These are phyloP conservation scores for Fregata magnificens DNA, from an alignment of 2,113 vertebrate genomes.

Conservation along the genomic window DNA sequence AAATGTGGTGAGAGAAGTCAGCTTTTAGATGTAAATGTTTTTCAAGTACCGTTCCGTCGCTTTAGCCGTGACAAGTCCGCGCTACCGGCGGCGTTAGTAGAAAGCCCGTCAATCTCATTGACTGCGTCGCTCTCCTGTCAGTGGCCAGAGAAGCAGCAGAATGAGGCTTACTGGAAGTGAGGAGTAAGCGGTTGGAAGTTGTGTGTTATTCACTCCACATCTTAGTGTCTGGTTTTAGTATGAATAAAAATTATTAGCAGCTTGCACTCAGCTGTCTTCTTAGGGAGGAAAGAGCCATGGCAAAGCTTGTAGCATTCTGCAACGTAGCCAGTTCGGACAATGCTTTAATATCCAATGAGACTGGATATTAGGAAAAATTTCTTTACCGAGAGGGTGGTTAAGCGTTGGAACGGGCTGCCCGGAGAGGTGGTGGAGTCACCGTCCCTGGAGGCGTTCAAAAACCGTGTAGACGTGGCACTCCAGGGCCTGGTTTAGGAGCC, in stretches of 20 bases:
- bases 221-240: not conserved
- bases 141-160: not conserved
- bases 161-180: not conserved
- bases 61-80: too few relatives aligned
- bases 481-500: too few relatives aligned
- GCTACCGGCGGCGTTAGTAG: not conserved
- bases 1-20: not conserved
- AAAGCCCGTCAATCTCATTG: not conserved
- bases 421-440: too few relatives aligned
- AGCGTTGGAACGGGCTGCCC: too few relatives aligned
- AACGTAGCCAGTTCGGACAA: not conserved
- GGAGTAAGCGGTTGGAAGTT: not conserved
- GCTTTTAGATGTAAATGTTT: not conserved
- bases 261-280: not conserved
- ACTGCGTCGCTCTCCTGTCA: not conserved
- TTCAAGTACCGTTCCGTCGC: accelerated
- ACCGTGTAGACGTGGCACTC: too few relatives aligned
- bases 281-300: not conserved
- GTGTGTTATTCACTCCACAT: not conserved
- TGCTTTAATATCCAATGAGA: not conserved
- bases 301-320: not conserved
- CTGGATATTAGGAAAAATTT: too few relatives aligned
- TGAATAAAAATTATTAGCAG: not conserved
- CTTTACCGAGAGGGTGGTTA: too few relatives aligned
- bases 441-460: too few relatives aligned